Evolutionary conservation across 2,113 vertebrate species (phyloP), one percentile per base, ranked within the genome.

Genomic region (Himantopus leucocephalus): DNA sequence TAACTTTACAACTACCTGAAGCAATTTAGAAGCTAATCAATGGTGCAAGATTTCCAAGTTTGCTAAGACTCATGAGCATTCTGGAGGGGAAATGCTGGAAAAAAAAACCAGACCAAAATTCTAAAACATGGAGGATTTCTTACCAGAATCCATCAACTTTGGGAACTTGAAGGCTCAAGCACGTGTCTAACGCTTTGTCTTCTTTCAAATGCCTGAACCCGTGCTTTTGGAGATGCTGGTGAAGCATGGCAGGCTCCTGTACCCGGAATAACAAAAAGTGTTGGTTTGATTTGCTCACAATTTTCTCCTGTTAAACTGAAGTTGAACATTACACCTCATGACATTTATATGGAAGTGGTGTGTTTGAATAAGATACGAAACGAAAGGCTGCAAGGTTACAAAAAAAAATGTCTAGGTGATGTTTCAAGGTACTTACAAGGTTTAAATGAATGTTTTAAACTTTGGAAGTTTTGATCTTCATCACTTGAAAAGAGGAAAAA

Each of bases 331-430:
- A 63, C 14, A 39, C 32, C 20, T 63, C 16, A 32, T 64, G 35
- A 35, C 11, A 59, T 66, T 90, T 41, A 18, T 62, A 76, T 30
- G 47, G 26, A 82, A 84, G 26, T 7, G 34, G 23, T 77, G 30
- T 5, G 84, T 74, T 50, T 43, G 3, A 76, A 53, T 52, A 47
- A 52, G 0, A 0, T 22, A 39, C 13, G 2, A 82, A 87, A 85
- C 41, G 83, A 52, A 83, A 92, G 6, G 14, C n/a, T 90, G 60
- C 30, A 80, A 64, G 30, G 19, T 48, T 76, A 37, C 20, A 4
- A 29, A 26, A 77, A 58, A 45, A 66, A 24, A 32, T 4, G 22
- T 22, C 52, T 6, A 35, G 32, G 59, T 76, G 37, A 47, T 30
- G 6, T 74, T 90, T 74, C 59, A 66, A 62, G 73, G 26, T 88